A percentile compares a stretch with the other conserved stretches of the same genome.
These are phyloP conservation scores for Mythimna impura DNA, from an alignment of 2,888 invertebrate species.

Conservation along the genomic window DNA sequence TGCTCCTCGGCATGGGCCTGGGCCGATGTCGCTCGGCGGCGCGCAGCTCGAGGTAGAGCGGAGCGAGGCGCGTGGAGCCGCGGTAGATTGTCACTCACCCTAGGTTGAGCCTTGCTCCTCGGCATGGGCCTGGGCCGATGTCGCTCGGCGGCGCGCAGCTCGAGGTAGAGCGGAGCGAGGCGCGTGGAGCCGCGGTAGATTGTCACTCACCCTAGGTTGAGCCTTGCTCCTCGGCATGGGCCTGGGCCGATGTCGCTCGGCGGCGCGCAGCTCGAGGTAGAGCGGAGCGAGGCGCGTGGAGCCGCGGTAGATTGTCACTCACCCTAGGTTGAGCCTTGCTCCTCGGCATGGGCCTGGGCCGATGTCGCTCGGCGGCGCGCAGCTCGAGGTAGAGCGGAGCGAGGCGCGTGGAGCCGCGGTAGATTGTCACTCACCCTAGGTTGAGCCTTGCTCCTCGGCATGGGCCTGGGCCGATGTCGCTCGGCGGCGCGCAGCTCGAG, in stretches of 20 bases:
- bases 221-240: slow-evolving; percentile 78
- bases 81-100: slow-evolving; percentile 63
- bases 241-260: slow-evolving; percentile 75
- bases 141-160: slow-evolving; percentile 82
- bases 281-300: slow-evolving; percentile 94
- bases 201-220: slow-evolving; percentile 68
- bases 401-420: too few relatives aligned
- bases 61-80: too few relatives aligned
- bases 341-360: too few relatives aligned
- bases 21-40: too few relatives aligned
- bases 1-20: too few relatives aligned
- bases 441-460: slow-evolving; percentile 78
- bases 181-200: slow-evolving; percentile 96
- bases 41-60: too few relatives aligned
- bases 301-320: slow-evolving; percentile 90
- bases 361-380: too few relatives aligned
- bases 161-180: slow-evolving; percentile 89
- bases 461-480: slow-evolving; percentile 73
- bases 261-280: slow-evolving; percentile 84
- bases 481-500: slow-evolving; percentile 84
- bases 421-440: slow-evolving; percentile 66
- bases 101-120: slow-evolving; percentile 72
- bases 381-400: too few relatives aligned
- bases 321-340: too few relatives aligned
- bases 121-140: slow-evolving; percentile 78